phyloP scores from a whole-genome alignment of 2,113 vertebrate genomes.

The Gymnogyps californianus region DNA sequence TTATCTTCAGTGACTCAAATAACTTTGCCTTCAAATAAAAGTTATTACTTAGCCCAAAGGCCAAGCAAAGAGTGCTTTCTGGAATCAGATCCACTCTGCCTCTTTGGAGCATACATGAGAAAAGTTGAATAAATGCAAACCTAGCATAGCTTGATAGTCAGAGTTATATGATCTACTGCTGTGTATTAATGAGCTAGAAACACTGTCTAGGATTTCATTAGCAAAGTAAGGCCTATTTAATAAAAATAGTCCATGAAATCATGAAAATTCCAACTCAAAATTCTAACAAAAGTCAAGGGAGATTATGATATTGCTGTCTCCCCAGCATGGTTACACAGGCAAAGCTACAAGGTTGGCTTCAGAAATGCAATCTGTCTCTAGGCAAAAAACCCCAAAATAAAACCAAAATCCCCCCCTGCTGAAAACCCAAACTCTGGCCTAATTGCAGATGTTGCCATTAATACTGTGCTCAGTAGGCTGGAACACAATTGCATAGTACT shows the following conservation, averaged over 20 bases:
- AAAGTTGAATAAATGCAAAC: background rate
- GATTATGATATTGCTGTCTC: background rate
- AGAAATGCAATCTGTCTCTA: background rate
- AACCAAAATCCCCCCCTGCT: rapidly evolving
- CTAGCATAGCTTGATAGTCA: background rate
- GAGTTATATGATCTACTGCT: background rate
- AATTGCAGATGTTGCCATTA: background rate
- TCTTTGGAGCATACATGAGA: background rate
- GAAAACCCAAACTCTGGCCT: background rate
- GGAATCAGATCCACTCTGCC: background rate
- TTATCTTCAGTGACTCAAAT: background rate
- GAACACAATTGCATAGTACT: background rate
- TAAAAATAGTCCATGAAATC: background rate
- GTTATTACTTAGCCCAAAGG: background rate
- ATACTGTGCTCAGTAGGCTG: background rate
- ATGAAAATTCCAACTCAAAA: background rate
- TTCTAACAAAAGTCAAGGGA: background rate
- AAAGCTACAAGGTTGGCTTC: background rate
- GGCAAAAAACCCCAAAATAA: background rate
- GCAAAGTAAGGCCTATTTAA: background rate
- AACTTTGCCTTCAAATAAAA: background rate
- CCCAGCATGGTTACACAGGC: background rate
- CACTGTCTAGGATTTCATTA: background rate
- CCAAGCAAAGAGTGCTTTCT: background rate
- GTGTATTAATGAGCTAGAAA: background rate